These are phyloP conservation scores for Operophtera brumata DNA, from an alignment of 2,888 invertebrate genomes.

Conservation along the genomic window DNA sequence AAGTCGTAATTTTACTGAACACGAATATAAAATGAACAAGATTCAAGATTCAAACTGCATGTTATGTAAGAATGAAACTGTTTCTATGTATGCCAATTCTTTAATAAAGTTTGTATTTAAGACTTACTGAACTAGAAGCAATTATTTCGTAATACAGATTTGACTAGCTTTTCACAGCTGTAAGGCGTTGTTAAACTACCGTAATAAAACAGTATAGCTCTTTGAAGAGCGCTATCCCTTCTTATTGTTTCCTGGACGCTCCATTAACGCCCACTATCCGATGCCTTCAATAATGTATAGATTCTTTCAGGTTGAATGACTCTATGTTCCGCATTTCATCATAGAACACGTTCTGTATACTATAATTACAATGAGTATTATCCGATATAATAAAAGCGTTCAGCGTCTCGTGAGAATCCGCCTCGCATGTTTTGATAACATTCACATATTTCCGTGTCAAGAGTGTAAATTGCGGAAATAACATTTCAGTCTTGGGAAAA, in stretches of 20 bases:
- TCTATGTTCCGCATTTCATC: constrained; percentile 24
- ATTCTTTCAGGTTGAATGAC: constrained; percentile 27
- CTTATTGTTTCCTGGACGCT: constrained; percentile 35
- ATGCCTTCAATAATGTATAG: constrained; percentile 30
- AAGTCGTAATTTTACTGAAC: constrained; percentile 2
- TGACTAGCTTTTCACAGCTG: neutral
- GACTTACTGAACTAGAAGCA: neutral
- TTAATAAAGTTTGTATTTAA: neutral
- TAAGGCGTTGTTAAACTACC: constrained; percentile 25
- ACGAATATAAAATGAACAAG: neutral
- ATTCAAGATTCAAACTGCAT: neutral
- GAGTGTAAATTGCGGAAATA: constrained; percentile 6
- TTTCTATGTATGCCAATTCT: no score
- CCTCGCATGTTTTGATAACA: constrained; percentile 21
- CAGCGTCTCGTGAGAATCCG: constrained; percentile 12
- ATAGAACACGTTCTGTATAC: constrained; percentile 15
- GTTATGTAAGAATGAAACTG: neutral
- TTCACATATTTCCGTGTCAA: constrained; percentile 14
- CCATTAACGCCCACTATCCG: constrained; percentile 33
- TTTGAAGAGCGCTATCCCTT: constrained; percentile 27
- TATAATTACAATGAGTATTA: constrained; percentile 15
- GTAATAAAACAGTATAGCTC: constrained; percentile 23
- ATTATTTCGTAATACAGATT: neutral
- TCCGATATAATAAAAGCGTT: constrained; percentile 9
- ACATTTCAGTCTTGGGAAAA: constrained; percentile 6